Evolutionary conservation across 2,888 invertebrate genomes (phyloP), one percentile per base, ranked within the genome.

Genomic region (Anoncus sp.): DNA sequence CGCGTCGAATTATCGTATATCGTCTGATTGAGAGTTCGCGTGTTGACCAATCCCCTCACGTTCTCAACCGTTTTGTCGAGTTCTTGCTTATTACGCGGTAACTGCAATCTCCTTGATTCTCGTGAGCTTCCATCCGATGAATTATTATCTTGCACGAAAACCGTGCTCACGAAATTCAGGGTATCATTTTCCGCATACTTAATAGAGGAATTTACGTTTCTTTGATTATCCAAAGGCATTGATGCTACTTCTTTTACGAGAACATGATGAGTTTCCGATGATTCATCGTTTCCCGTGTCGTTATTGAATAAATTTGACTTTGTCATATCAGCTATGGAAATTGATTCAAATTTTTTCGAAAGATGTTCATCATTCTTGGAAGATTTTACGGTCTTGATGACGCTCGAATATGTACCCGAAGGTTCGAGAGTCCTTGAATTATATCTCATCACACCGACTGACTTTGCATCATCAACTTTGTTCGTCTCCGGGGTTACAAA

Each of bases 1-100:
- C 88, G 87, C 24, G 88, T 88, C n/a, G 88, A 82, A 66, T 87
- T 87, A 69, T 84, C 83, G 35, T 63, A 35, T 2, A 63, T 65
- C 43, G 65, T 47, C 62, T 74, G 57, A 74, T 77, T 76, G 49
- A 66, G 62, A 45, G 55, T 55, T 51, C 40, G 60, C 22, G 49
- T 45, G 45, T 72, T 63, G 27, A 49, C 31, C 31, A 35, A 47
- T 7, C 47, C 49, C 18, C 24, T 2, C 22, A 47, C 24, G 18
- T 43, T 59, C 16, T 18, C 24, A 43, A 5, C 16, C 22, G 38
- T 72, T 49, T 67, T 59, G 27, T 51, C 43, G 31, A n/a, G 16
- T 53, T 24, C 40, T 2, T 9, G 14, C n/a, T 49, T 31, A 9
- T 40, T 70, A 22, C 14, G 62, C 16, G 35, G 12, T 75, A 24